phyloP scores from a whole-genome alignment of 2,797 vertebrate genomes.

The Enteromius thamalakanensis region DNA sequence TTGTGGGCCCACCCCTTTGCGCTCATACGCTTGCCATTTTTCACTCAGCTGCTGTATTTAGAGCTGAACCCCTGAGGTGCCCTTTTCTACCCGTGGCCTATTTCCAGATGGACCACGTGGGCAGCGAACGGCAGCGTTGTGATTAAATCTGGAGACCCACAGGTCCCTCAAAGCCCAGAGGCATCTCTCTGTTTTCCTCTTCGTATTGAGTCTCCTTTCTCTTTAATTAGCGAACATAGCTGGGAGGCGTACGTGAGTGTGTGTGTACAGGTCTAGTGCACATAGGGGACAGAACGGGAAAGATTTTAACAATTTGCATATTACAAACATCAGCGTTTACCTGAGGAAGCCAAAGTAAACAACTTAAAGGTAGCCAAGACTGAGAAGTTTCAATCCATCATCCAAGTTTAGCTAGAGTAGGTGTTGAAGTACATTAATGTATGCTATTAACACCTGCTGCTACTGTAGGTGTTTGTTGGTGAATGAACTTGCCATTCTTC shows the following conservation, averaged over 20 bases:
- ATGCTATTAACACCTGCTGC: slow-evolving; percentile 3
- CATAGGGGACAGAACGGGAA: slow-evolving; percentile 1
- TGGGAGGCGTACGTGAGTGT: slow-evolving; percentile 24
- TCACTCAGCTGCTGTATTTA: slow-evolving; percentile 48
- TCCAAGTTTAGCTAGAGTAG: neutral
- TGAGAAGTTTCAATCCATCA: slow-evolving; percentile 6
- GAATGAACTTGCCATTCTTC: slow-evolving; percentile 42
- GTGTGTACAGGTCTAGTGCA: slow-evolving; percentile 18
- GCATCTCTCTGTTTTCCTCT: slow-evolving; percentile 56
- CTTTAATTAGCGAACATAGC: slow-evolving; percentile 69
- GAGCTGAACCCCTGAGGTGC: slow-evolving; percentile 51
- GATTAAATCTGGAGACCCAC: slow-evolving; percentile 68
- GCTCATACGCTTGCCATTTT: slow-evolving; percentile 22
- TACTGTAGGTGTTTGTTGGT: slow-evolving; percentile 6
- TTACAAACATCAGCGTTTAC: slow-evolving; percentile 30
- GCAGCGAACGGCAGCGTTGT: slow-evolving; percentile 58
- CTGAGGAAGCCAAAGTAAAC: slow-evolving; percentile 10
- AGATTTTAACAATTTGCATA: slow-evolving; percentile 37
- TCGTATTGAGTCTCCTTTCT: slow-evolving; percentile 46
- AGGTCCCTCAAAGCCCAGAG: slow-evolving; percentile 63
- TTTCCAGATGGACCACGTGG: slow-evolving; percentile 70
- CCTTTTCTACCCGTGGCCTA: slow-evolving; percentile 67
- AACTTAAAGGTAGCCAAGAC: neutral
- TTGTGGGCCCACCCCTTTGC: neutral
- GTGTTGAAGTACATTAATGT: slow-evolving; percentile 1